Evolutionary conservation across 1,140 invertebrate species (phyloP).

Genomic region (Drosophila suzukii): DNA sequence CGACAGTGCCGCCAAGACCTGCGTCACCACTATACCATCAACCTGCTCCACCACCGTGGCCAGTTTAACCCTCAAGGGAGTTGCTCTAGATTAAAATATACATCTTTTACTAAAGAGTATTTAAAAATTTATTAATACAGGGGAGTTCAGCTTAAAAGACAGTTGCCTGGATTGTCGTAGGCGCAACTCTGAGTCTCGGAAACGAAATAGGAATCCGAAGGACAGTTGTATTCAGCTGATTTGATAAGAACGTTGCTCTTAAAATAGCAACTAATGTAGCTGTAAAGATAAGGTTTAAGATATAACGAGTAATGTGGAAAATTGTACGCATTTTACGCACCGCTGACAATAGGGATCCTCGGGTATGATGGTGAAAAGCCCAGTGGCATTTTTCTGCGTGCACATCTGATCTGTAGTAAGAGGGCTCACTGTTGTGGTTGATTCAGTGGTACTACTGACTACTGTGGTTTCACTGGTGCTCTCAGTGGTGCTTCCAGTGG

Average conservation of each 20-base stretch:
- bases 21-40: slow-evolving; percentile 41
- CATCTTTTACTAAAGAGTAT: background rate
- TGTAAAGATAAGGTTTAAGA: slow-evolving; percentile 45
- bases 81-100: slow-evolving; percentile 34
- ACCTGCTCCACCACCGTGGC: slow-evolving; percentile 45
- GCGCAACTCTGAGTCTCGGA: slow-evolving; percentile 46
- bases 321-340: slow-evolving; percentile 24
- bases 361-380: slow-evolving; percentile 61
- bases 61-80: slow-evolving; percentile 52
- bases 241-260: slow-evolving; percentile 22
- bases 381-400: slow-evolving; percentile 12
- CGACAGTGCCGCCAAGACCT: slow-evolving; percentile 44
- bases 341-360: slow-evolving; percentile 65
- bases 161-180: slow-evolving; percentile 55
- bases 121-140: slow-evolving; percentile 27
- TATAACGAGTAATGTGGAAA: slow-evolving; percentile 3
- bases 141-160: slow-evolving; percentile 16
- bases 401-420: slow-evolving; percentile 56
- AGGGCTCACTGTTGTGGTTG: slow-evolving; percentile 3
- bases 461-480: slow-evolving; percentile 11
- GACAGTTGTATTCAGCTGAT: slow-evolving; percentile 57
- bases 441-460: slow-evolving; percentile 1
- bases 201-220: slow-evolving; percentile 47
- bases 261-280: slow-evolving; percentile 71
- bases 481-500: slow-evolving; percentile 4